Base-by-base conservation (phyloP, 1,140 invertebrate genomes). In the Drosophila auraria region DNA sequence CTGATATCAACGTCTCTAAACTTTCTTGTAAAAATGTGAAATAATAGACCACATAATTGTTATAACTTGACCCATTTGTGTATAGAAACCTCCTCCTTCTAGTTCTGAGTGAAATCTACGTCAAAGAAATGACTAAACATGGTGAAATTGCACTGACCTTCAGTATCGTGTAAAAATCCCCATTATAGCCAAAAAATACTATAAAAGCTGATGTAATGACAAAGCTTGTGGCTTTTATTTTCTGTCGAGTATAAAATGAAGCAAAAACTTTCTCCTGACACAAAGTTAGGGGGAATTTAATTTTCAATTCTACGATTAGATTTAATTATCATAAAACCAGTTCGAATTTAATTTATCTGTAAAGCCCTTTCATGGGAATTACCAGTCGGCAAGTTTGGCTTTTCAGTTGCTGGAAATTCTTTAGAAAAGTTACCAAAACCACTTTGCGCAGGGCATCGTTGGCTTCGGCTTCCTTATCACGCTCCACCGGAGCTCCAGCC, bases 381-480 rank as follows among this genome's bases (percentile, higher is more conserved):
- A 15, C 17, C 36, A 38, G 6, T 30, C 36, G 5, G 14, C 15
- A 40, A 27, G 33, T 23, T 38, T 25, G 5, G 23, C 30, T 49
- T 71, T 71, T 15, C 5, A 17, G 15, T 72, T 17, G 12, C 14
- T 1, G 1, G 27, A 69, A 36, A 63, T 36, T 23, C 63, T 17
- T 63, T 45, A 17, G 8, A 44, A 69, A 56, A 51, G 17, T 51
- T 30, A 12, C 12, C 50, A 64, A 53, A 44, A 36, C 33, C 33
- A 47, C 54, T 44, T 56, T 25, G 57, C 47, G 51, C 50, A 71
- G 68, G 50, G 68, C 63, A 71, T 71, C 30, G 40, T 25, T n/a
- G 40, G 23, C 8, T 71, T 71, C 68, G 68, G 38, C 40, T 68
- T 68, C 38, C 47, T 54, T 68, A 71, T 69, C 50, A 71, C 64